phyloP scores from a whole-genome alignment of 2,888 invertebrate species.

The Zygogramma bicolorata region DNA sequence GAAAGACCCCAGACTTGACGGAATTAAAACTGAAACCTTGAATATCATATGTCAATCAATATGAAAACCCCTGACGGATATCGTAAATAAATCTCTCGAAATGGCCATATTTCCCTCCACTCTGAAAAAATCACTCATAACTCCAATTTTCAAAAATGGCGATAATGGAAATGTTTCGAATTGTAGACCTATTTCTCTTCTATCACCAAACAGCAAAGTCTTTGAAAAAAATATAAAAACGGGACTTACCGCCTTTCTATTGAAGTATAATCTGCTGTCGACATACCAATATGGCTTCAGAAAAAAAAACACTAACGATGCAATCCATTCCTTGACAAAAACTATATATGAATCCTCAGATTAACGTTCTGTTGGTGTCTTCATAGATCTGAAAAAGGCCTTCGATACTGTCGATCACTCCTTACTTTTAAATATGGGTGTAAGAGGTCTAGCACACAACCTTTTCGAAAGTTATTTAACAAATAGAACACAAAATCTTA shows the following conservation, averaged over 20 bases:
- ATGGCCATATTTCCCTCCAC: background rate
- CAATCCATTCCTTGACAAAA: background rate
- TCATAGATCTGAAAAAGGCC: slow-evolving; percentile 18
- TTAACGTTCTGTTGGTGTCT: background rate
- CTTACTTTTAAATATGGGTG: background rate
- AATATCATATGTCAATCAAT: too few relatives aligned
- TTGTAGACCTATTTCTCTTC: background rate
- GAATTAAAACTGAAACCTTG: background rate
- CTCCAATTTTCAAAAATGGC: background rate
- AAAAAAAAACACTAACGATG: background rate
- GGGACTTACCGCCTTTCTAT: background rate
- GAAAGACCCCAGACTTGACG: background rate
- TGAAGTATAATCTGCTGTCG: background rate
- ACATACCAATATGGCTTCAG: background rate
- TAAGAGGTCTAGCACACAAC: background rate
- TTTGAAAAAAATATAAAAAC: background rate
- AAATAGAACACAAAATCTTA: background rate
- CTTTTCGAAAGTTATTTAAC: background rate
- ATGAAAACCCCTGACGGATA: too few relatives aligned
- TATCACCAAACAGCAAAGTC: background rate
- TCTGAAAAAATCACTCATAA: background rate
- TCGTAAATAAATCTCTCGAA: background rate
- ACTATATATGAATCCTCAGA: background rate
- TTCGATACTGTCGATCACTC: slow-evolving; percentile 9
- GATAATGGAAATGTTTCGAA: background rate